A percentile compares a stretch with the other conserved stretches of the same genome.
phyloP scores from a whole-genome alignment of 2,113 vertebrate species.

The Paramormyrops kingsleyae region DNA sequence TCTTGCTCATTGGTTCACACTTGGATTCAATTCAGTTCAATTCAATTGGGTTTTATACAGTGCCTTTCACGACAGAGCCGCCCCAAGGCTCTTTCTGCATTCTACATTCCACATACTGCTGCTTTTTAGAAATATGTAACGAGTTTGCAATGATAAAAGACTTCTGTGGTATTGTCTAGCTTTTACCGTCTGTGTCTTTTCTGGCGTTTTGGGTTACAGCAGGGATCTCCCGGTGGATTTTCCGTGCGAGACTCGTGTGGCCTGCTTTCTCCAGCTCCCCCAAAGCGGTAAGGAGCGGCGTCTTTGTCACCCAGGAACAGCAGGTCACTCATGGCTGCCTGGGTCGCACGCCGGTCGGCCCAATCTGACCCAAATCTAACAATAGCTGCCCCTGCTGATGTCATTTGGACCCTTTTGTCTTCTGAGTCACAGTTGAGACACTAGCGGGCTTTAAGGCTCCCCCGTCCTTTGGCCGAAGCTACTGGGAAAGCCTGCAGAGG shows the following conservation, averaged over 20 bases:
- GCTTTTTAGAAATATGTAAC: not conserved
- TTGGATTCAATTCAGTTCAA: not conserved
- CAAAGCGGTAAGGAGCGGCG: not conserved
- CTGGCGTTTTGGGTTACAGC: not conserved
- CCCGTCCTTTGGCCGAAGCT: not conserved
- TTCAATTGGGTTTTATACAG: not conserved
- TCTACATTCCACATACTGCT: not conserved
- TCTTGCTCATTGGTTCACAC: not conserved
- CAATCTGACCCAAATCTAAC: not conserved
- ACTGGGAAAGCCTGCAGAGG: not conserved
- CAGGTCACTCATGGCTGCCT: not conserved
- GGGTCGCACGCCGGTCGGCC: not conserved
- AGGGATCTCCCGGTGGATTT: not conserved
- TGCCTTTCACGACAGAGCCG: not conserved
- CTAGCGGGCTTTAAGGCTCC: not conserved
- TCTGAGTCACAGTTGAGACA: not conserved
- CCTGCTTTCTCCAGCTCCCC: not conserved
- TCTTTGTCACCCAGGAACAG: not conserved
- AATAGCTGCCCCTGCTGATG: not conserved
- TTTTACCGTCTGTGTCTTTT: not conserved
- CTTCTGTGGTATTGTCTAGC: not conserved
- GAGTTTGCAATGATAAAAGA: not conserved
- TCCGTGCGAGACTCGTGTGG: not conserved
- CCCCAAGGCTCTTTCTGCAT: not conserved
- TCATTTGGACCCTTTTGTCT: not conserved